Percentiles rank a stretch among this genome's conserved stretches.
Conservation (phyloP, 2,113 vertebrate genomes). For the Oncorhynchus nerka region DNA sequence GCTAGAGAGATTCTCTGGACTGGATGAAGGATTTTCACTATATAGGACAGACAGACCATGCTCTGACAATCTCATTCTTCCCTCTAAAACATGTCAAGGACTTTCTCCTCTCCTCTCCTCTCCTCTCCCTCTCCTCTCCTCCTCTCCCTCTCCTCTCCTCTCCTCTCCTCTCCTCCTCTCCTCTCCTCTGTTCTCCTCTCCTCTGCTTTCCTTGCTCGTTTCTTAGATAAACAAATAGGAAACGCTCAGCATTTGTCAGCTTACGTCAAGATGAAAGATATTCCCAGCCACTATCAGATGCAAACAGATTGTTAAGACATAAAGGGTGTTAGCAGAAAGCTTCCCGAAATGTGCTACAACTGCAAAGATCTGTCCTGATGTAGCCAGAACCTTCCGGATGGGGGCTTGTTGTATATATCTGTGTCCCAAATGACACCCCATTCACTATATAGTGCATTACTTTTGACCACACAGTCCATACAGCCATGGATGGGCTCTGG, state of each 20-base stretch:
- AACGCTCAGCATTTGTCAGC: constrained; percentile 71
- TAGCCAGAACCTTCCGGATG: constrained; percentile 25
- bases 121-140: too few species aligned
- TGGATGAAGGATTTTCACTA: neutral
- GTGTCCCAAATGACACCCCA: neutral
- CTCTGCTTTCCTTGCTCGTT: constrained; percentile 62
- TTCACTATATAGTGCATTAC: too few species aligned
- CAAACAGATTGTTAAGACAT: constrained; percentile 52
- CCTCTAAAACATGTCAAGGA: neutral
- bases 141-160: constrained; percentile 25
- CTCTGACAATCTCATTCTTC: neutral
- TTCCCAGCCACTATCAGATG: constrained; percentile 69
- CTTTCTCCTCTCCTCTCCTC: neutral
- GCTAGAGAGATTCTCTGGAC: neutral
- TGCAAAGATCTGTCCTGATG: constrained; percentile 68
- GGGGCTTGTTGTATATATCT: neutral
- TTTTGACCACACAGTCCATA: too few species aligned
- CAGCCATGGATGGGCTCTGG: too few species aligned
- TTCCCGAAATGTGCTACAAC: constrained; percentile 61
- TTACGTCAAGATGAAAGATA: constrained; percentile 75
- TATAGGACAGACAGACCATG: neutral
- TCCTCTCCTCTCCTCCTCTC: neutral
- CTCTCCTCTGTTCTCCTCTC: constrained; percentile 22
- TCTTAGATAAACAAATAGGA: constrained; percentile 65
- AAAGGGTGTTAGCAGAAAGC: constrained; percentile 58